Evolutionary conservation across 2,888 invertebrate species (phyloP).

Genomic region (Phlogophora meticulosa): DNA sequence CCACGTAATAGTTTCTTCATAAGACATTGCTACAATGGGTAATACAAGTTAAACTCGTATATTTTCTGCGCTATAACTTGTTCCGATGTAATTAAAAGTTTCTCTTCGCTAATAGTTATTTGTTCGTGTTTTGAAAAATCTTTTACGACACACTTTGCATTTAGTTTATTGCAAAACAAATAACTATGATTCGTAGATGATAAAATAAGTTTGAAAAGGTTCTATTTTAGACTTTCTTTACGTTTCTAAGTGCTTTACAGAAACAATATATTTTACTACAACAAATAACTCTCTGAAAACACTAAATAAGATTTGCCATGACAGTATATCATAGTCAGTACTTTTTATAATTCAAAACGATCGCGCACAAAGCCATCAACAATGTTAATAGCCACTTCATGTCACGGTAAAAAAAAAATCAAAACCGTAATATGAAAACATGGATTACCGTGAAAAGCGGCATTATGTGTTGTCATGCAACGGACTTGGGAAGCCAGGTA

Average conservation of each 20-base stretch:
- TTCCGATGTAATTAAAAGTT: conserved; percentile 59
- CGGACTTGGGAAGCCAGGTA: conserved; percentile 67
- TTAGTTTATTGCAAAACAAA: conserved; percentile 20
- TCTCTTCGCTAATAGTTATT: conserved; percentile 35
- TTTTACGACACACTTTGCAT: conserved; percentile 31
- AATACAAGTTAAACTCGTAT: conserved; percentile 34
- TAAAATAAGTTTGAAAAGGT: neutral
- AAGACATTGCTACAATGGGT: conserved; percentile 5
- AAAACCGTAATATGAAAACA: conserved; percentile 68
- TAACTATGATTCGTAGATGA: neutral
- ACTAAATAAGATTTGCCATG: conserved; percentile 43
- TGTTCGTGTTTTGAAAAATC: conserved; percentile 35
- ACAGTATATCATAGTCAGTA: conserved; percentile 36
- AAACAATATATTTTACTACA: conserved; percentile 6
- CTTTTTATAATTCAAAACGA: conserved; percentile 56
- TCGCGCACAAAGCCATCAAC: conserved; percentile 58
- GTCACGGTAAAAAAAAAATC: conserved; percentile 68
- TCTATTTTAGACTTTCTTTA: neutral
- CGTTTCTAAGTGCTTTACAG: neutral
- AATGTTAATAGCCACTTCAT: conserved; percentile 66
- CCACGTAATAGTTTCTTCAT: conserved; percentile 37
- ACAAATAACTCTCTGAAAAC: conserved; percentile 16
- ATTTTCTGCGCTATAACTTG: conserved; percentile 50
- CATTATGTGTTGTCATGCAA: conserved; percentile 73
- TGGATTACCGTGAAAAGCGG: conserved; percentile 70